Percentiles rank a stretch among this genome's conserved stretches.
Conservation (phyloP, 2,888 invertebrate genomes). For the Argyresthia goedartella region DNA sequence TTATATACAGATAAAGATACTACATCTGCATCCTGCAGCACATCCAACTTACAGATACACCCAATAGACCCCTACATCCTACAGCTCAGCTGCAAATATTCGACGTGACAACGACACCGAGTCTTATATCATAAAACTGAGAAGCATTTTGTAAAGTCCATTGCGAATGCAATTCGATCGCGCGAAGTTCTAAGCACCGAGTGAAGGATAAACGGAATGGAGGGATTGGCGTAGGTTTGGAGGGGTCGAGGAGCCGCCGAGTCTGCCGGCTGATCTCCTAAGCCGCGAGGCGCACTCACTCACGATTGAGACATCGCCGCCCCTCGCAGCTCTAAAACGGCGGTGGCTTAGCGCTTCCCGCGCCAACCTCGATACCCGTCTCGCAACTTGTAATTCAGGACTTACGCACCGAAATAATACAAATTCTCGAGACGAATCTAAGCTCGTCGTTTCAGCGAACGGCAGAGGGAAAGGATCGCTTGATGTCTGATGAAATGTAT, state of each 20-base stretch:
- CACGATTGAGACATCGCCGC: constrained; percentile 54
- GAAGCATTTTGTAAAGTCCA: too few relatives aligned
- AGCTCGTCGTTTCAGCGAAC: not conserved
- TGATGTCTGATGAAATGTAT: constrained; percentile 31
- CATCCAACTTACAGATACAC: too few relatives aligned
- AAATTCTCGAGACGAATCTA: constrained; percentile 44
- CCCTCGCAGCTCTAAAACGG: constrained; percentile 42
- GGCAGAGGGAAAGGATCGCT: constrained; percentile 8
- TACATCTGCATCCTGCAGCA: too few relatives aligned
- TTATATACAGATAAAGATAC: too few relatives aligned
- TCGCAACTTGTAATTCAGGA: constrained; percentile 59
- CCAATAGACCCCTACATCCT: too few relatives aligned
- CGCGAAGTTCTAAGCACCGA: constrained; percentile 12
- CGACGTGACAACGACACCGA: too few relatives aligned
- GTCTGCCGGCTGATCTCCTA: constrained; percentile 33
- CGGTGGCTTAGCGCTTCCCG: constrained; percentile 54
- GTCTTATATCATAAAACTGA: too few relatives aligned
- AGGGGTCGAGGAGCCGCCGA: constrained; percentile 19
- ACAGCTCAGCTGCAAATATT: too few relatives aligned
- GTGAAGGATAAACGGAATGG: constrained; percentile 47
- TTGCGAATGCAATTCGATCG: too few relatives aligned
- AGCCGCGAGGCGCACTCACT: constrained; percentile 41
- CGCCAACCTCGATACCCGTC: constrained; percentile 52
- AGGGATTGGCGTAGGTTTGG: constrained; percentile 50
- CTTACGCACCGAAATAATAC: constrained; percentile 60